Conservation (phyloP, 2,113 vertebrate species). For the Lycaon pictus region DNA sequence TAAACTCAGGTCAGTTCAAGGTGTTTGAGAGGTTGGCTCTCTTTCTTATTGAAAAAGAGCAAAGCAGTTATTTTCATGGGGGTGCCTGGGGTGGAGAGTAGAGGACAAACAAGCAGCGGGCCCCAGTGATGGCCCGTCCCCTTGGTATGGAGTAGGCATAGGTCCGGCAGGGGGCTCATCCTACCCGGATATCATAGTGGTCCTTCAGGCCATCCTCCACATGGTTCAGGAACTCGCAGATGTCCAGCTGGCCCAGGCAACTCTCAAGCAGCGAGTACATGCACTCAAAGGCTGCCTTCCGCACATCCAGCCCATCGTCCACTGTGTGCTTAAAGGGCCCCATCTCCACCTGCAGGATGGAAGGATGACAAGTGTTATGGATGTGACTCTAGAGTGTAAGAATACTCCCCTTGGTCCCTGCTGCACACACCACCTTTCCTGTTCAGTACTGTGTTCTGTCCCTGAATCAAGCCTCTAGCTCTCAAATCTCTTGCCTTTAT, state of each 20-base stretch:
- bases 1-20: not conserved
- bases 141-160: not conserved
- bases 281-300: slow-evolving; percentile 97
- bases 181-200: slow-evolving; percentile 96
- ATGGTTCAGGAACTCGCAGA: slow-evolving; percentile 95
- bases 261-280: slow-evolving; percentile 97
- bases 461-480: not conserved
- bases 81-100: not conserved
- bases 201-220: slow-evolving; percentile 97
- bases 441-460: not conserved
- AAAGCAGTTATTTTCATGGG: not conserved
- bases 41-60: not conserved
- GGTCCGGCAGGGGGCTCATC: not conserved
- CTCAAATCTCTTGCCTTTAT: not conserved
- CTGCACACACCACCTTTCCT: not conserved
- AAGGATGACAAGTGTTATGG: too few relatives aligned
- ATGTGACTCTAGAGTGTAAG: not conserved
- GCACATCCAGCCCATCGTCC: slow-evolving; percentile 95
- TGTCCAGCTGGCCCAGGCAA: slow-evolving; percentile 94
- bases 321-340: slow-evolving; percentile 97
- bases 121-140: not conserved
- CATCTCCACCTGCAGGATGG: slow-evolving; percentile 94
- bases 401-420: not conserved
- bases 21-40: not conserved
- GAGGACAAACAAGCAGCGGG: not conserved